Evolutionary conservation across 2,113 vertebrate genomes (phyloP).

Genomic region (Cyprinodon brontotheroides): DNA sequence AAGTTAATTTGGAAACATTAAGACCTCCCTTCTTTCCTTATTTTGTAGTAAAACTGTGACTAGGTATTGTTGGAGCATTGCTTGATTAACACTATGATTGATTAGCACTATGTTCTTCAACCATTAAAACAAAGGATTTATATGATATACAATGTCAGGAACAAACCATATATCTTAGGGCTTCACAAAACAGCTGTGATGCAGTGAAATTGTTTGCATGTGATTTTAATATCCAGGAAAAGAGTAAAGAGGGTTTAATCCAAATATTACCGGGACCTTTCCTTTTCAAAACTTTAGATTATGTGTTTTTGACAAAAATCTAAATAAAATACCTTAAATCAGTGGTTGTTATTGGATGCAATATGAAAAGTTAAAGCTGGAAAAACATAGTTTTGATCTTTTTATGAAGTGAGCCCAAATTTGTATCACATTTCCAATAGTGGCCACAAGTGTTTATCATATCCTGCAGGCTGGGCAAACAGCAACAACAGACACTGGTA

Average conservation of each 20-base stretch:
- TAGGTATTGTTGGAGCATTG: neutral
- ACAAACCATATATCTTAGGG: neutral
- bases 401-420: constrained; percentile 45
- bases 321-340: neutral
- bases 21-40: too few species aligned
- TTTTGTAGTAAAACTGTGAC: neutral
- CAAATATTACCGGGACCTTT: neutral
- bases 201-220: too few species aligned
- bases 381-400: constrained; percentile 28
- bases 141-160: neutral
- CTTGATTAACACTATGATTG: neutral
- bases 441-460: constrained; percentile 46
- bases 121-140: too few species aligned
- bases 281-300: too few species aligned
- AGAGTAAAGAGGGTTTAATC: too few species aligned
- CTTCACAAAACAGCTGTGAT: too few species aligned
- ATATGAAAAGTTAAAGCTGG: constrained; percentile 1
- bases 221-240: too few species aligned
- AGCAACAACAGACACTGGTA: constrained; percentile 29
- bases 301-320: neutral
- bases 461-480: constrained; percentile 33
- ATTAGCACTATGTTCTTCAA: neutral
- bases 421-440: constrained; percentile 45
- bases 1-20: too few species aligned
- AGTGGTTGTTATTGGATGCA: neutral